Conservation (phyloP, 2,113 vertebrate genomes). For the Pyrgilauda ruficollis region DNA sequence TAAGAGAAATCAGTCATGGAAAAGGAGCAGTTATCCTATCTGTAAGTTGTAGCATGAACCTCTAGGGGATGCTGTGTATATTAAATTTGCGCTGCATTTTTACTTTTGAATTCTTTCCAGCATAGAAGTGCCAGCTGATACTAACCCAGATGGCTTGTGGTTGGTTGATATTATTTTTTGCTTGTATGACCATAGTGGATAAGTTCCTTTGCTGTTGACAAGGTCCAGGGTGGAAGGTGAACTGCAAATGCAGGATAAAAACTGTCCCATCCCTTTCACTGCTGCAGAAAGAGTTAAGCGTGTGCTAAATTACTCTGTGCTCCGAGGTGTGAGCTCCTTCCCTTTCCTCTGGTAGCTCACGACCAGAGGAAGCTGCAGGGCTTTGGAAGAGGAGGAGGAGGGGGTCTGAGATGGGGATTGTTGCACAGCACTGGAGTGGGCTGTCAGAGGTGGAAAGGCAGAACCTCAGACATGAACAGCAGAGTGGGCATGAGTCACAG, state of each 20-base stretch:
- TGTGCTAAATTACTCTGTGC: neutral
- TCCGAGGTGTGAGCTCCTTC: neutral
- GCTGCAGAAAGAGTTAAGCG: neutral
- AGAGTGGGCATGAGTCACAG: neutral
- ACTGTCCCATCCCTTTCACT: neutral
- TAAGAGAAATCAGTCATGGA: neutral
- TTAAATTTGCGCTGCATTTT: neutral
- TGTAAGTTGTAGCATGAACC: neutral
- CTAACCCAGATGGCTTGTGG: neutral
- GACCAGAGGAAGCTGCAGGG: neutral
- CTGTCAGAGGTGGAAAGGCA: neutral
- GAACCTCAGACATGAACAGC: neutral
- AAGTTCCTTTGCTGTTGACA: neutral
- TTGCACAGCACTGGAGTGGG: neutral
- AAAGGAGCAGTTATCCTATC: neutral
- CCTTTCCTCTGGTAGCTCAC: neutral
- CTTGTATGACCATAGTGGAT: neutral
- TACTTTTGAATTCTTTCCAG: neutral
- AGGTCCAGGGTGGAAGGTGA: neutral
- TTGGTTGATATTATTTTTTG: neutral
- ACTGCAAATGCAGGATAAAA: neutral
- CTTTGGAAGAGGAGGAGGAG: neutral
- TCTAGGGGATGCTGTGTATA: slow-evolving; percentile 11
- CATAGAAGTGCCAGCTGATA: neutral
- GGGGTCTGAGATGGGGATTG: neutral